Evolutionary conservation across 1,140 invertebrate genomes (phyloP).

Genomic region (Pseudomyrmex flavicornis): DNA sequence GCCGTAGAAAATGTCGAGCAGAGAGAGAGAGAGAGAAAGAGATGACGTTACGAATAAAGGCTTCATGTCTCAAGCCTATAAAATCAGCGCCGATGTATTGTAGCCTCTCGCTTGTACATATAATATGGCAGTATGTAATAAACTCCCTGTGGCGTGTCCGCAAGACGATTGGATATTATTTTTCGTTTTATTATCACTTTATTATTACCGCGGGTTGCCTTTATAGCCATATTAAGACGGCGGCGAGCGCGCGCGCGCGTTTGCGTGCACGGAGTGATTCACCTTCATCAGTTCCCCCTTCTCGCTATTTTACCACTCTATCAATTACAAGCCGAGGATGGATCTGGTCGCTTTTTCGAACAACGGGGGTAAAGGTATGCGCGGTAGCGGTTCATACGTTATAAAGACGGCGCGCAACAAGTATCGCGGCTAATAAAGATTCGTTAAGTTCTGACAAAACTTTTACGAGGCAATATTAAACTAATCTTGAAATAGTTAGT

Average conservation of each 20-base stretch:
- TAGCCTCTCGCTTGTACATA: conserved; percentile 66
- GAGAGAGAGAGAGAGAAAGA: no score
- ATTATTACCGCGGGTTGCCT: conserved; percentile 78
- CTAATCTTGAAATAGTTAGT: conserved; percentile 48
- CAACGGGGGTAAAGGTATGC: neutral
- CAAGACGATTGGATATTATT: conserved; percentile 76
- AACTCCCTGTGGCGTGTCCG: conserved; percentile 77
- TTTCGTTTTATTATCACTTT: conserved; percentile 82
- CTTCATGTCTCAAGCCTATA: conserved; percentile 67
- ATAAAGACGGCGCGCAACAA: conserved; percentile 5
- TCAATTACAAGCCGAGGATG: conserved; percentile 76
- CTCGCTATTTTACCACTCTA: conserved; percentile 79
- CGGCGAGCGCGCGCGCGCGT: conserved; percentile 11
- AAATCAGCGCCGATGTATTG: conserved; percentile 70
- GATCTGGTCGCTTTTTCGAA: conserved; percentile 39
- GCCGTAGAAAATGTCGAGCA: conserved; percentile 59
- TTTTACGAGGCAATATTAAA: conserved; percentile 39
- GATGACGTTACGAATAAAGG: conserved; percentile 66
- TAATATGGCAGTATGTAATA: conserved; percentile 78
- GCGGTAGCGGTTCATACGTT: conserved; percentile 31
- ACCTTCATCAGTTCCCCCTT: conserved; percentile 49
- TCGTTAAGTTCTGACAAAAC: conserved; percentile 28
- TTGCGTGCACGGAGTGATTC: conserved; percentile 63
- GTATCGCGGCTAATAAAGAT: conserved; percentile 28
- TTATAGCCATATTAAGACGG: conserved; percentile 78